Evolutionary conservation across 1,140 invertebrate genomes (phyloP).

Genomic region (Stratiolaelaps scimitus): DNA sequence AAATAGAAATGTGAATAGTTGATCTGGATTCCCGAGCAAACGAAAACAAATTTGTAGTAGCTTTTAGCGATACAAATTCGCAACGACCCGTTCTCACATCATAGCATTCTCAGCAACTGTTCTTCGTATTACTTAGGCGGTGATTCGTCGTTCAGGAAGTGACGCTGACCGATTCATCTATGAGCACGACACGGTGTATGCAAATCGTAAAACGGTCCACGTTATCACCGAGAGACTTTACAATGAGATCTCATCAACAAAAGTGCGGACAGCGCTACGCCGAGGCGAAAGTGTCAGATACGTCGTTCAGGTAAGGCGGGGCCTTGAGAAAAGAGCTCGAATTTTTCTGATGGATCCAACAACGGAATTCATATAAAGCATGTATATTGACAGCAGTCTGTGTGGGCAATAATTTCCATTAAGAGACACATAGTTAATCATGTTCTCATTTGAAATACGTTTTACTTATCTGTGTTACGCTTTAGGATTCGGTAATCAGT

Average conservation of each 20-base stretch:
- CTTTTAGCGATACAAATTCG: too few relatives aligned
- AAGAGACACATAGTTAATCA: neutral
- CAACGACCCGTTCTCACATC: too few relatives aligned
- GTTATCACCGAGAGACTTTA: neutral
- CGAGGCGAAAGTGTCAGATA: conserved; percentile 18
- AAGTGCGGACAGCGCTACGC: neutral
- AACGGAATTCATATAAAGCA: neutral
- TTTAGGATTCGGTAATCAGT: conserved; percentile 15
- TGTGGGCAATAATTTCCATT: neutral
- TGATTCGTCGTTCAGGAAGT: neutral
- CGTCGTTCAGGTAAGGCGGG: conserved; percentile 6
- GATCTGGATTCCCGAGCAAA: too few relatives aligned
- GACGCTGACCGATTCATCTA: conserved; percentile 12
- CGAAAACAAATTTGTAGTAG: too few relatives aligned
- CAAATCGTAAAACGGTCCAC: neutral
- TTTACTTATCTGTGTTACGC: neutral
- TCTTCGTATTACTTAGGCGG: neutral
- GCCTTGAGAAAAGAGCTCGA: neutral
- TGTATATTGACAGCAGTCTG: neutral
- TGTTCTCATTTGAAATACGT: neutral
- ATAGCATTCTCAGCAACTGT: neutral
- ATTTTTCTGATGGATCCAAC: neutral
- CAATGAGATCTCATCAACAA: conserved; percentile 16
- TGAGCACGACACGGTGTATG: conserved; percentile 11
- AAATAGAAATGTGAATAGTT: too few relatives aligned